Conservation (phyloP, 2,113 vertebrate genomes). For the Corythornis cristatus region DNA sequence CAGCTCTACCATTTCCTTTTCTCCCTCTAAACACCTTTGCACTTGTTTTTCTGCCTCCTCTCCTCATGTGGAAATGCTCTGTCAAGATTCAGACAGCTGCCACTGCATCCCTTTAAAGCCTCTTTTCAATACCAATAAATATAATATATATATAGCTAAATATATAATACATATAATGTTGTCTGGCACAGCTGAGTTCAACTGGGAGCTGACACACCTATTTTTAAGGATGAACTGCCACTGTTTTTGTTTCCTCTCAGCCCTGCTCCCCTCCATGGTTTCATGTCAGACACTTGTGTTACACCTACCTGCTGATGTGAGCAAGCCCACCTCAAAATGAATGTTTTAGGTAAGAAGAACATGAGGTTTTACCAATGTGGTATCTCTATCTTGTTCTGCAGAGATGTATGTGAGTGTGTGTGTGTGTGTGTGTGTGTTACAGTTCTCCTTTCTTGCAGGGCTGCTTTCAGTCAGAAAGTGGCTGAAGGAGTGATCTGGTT, state of each 20-base stretch:
- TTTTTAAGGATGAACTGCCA: background rate
- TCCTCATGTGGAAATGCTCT: background rate
- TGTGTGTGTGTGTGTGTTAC: background rate
- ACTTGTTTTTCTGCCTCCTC: background rate
- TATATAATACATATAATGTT: no score
- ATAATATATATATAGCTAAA: no score
- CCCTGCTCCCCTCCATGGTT: background rate
- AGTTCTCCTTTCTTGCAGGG: background rate
- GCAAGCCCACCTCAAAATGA: background rate
- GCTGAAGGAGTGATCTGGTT: background rate
- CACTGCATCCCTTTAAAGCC: background rate
- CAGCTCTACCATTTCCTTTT: background rate
- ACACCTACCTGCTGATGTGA: background rate
- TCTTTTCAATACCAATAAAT: background rate
- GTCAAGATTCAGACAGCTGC: background rate
- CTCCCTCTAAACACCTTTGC: background rate
- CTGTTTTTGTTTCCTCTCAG: background rate
- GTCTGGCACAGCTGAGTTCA: background rate
- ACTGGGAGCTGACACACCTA: background rate
- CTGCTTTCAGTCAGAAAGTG: background rate
- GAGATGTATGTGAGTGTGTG: fast-evolving
- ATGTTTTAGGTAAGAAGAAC: background rate
- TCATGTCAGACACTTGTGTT: background rate
- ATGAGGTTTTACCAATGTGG: background rate
- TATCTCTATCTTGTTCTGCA: background rate